Conservation (phyloP, 2,113 vertebrate species). For the Thermophis baileyi region DNA sequence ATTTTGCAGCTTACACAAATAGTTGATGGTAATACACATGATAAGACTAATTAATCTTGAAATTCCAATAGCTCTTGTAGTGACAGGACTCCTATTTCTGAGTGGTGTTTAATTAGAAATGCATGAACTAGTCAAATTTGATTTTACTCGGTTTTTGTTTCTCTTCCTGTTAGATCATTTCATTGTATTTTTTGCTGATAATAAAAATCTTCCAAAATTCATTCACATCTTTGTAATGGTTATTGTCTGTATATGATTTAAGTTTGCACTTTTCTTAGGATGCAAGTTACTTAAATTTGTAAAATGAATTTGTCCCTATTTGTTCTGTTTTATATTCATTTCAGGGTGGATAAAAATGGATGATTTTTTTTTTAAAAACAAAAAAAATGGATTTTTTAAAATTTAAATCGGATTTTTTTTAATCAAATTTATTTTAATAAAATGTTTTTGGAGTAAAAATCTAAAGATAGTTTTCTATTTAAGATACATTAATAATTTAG, state of each 20-base stretch:
- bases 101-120: not conserved
- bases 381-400: too few relatives aligned
- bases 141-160: not conserved
- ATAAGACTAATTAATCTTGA: not conserved
- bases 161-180: not conserved
- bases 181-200: not conserved
- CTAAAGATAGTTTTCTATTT: too few relatives aligned
- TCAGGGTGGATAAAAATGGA: not conserved
- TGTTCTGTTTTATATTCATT: not conserved
- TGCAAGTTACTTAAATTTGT: not conserved
- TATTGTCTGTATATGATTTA: not conserved
- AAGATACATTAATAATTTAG: too few relatives aligned
- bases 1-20: not conserved
- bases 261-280: not conserved
- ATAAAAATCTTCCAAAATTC: not conserved
- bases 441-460: too few relatives aligned
- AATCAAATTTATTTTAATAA: too few relatives aligned
- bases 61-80: not conserved
- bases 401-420: too few relatives aligned
- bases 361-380: too few relatives aligned
- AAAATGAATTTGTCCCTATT: not conserved
- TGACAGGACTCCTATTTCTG: not conserved
- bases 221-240: not conserved
- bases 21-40: not conserved
- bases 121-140: not conserved